Evolutionary conservation across 2,113 vertebrate species (phyloP).

Genomic region (Panthera leo): DNA sequence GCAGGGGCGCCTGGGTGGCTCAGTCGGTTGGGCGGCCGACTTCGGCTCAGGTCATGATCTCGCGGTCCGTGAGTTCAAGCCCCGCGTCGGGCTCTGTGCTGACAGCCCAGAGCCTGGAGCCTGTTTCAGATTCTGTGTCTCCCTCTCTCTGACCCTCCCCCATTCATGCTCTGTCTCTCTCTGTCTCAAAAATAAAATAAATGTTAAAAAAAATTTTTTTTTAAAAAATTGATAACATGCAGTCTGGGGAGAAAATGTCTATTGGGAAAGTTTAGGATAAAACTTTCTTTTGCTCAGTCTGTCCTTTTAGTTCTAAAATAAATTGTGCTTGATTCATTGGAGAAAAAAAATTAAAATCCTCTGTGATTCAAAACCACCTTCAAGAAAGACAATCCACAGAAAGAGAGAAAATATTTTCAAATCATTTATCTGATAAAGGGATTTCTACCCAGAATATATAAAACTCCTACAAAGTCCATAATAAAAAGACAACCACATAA

Average conservation of each 20-base stretch:
- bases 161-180: no score
- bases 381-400: not conserved
- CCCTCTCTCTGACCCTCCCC: no score
- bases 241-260: not conserved
- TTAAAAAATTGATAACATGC: not conserved
- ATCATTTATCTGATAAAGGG: not conserved
- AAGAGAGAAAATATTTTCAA: not conserved
- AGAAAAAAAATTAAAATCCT: not conserved
- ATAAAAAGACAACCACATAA: not conserved
- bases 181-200: no score
- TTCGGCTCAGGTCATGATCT: no score
- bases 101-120: no score
- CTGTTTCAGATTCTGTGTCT: no score
- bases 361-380: not conserved
- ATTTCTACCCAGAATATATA: not conserved
- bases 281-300: not conserved
- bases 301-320: not conserved
- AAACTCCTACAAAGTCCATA: not conserved
- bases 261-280: not conserved
- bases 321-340: not conserved
- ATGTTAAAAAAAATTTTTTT: no score
- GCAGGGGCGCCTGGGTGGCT: no score
- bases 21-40: no score
- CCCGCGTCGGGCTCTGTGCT: no score
- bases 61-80: no score